Evolutionary conservation across 2,888 invertebrate genomes (phyloP).

Genomic region (Clostera curtula): DNA sequence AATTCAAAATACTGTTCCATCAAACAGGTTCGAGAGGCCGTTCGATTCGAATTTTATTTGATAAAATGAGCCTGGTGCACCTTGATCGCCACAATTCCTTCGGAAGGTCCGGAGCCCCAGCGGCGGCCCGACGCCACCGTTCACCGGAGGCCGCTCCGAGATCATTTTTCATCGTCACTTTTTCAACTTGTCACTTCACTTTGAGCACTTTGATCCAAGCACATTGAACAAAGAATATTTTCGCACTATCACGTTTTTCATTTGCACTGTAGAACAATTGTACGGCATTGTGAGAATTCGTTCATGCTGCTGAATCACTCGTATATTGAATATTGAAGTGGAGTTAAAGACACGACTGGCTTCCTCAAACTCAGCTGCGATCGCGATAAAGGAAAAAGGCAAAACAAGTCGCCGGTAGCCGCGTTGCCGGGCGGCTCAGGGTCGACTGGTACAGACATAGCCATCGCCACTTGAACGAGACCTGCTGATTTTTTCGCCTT

Average conservation of each 20-base stretch:
- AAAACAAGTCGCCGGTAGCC: slow-evolving; percentile 47
- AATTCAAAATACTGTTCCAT: slow-evolving; percentile 13
- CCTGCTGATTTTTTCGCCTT: slow-evolving; percentile 48
- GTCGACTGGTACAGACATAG: slow-evolving; percentile 57
- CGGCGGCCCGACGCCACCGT: slow-evolving; percentile 54
- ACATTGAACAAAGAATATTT: slow-evolving; percentile 21
- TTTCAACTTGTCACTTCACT: slow-evolving; percentile 41
- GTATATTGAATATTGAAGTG: slow-evolving; percentile 17
- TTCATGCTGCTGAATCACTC: slow-evolving; percentile 24
- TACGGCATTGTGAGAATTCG: slow-evolving; percentile 14
- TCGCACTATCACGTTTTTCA: slow-evolving; percentile 13
- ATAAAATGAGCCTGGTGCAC: slow-evolving; percentile 43
- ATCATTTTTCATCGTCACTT: slow-evolving; percentile 65
- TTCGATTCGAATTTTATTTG: slow-evolving; percentile 20
- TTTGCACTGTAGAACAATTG: slow-evolving; percentile 18
- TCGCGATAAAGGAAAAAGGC: slow-evolving; percentile 32
- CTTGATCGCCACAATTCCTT: slow-evolving; percentile 76
- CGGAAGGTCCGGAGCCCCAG: slow-evolving; percentile 69
- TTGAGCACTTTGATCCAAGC: slow-evolving; percentile 19
- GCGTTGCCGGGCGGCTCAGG: slow-evolving; percentile 54
- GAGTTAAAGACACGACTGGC: slow-evolving; percentile 21
- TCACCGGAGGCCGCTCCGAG: slow-evolving; percentile 59
- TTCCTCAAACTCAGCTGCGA: slow-evolving; percentile 30
- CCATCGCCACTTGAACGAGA: slow-evolving; percentile 35
- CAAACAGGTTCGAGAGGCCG: slow-evolving; percentile 20